phyloP scores from a whole-genome alignment of 2,797 vertebrate genomes.

The Coreius guichenoti region DNA sequence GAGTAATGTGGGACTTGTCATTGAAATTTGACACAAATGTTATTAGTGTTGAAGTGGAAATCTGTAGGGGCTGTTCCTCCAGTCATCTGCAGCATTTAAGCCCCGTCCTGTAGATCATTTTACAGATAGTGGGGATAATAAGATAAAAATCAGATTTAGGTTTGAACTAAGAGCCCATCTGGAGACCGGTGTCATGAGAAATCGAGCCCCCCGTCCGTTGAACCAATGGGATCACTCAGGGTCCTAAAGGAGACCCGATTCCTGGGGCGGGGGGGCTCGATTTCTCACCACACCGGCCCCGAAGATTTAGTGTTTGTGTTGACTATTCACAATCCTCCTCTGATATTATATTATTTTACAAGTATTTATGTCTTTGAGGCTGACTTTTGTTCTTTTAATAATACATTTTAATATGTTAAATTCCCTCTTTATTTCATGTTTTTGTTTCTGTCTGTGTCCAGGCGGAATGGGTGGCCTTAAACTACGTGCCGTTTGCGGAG shows the following conservation, averaged over 20 bases:
- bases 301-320: background rate
- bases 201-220: too few relatives aligned
- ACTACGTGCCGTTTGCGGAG: slow-evolving; percentile 99
- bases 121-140: background rate
- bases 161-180: background rate
- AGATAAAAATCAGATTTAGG: background rate
- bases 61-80: background rate
- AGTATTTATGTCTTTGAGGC: background rate
- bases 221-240: too few relatives aligned
- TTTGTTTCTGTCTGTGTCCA: slow-evolving; percentile 66
- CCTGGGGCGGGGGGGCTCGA: too few relatives aligned
- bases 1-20: background rate
- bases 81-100: background rate
- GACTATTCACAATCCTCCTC: background rate
- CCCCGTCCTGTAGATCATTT: background rate
- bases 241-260: too few relatives aligned
- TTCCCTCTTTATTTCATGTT: background rate
- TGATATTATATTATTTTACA: background rate
- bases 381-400: background rate
- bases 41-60: background rate
- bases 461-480: slow-evolving; percentile 99
- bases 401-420: background rate
- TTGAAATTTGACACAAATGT: background rate
- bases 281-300: too few relatives aligned
- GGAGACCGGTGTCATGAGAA: too few relatives aligned